phyloP scores from a whole-genome alignment of 1,140 invertebrate species.

The Zaprionus nigranus region DNA sequence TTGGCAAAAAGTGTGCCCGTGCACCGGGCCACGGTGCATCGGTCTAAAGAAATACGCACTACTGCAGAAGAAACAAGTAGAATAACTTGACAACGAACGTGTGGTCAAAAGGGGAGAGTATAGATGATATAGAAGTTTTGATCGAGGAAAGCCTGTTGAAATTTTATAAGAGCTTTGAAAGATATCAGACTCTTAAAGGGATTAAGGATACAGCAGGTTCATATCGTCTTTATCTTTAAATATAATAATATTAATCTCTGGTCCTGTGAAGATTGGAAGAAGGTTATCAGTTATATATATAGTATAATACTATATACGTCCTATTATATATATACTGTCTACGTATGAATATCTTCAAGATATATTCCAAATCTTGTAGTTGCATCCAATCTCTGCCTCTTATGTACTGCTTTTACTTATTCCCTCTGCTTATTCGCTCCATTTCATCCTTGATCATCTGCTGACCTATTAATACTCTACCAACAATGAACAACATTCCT shows the following conservation, averaged over 20 bases:
- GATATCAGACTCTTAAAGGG: background rate
- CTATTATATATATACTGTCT: background rate
- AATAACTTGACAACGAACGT: background rate
- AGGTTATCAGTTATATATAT: no score
- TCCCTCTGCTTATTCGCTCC: constrained; percentile 14
- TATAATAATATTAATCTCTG: background rate
- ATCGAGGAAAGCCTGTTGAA: background rate
- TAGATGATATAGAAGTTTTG: background rate
- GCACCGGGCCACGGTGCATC: constrained; percentile 57
- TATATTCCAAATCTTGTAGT: background rate
- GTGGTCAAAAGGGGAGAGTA: background rate
- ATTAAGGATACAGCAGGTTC: background rate
- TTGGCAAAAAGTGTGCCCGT: constrained; percentile 66
- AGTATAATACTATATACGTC: no score
- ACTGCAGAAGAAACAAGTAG: background rate
- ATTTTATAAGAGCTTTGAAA: no score
- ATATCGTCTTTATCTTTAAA: background rate
- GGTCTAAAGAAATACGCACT: background rate
- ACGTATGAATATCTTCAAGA: background rate
- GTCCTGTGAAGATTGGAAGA: background rate
- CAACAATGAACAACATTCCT: constrained; percentile 40
- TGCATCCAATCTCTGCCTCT: background rate
- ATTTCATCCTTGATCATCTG: constrained; percentile 39
- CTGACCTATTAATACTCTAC: constrained; percentile 38
- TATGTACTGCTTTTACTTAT: background rate